phyloP scores from a whole-genome alignment of 2,113 vertebrate genomes.

The Pachyramphus minor region DNA sequence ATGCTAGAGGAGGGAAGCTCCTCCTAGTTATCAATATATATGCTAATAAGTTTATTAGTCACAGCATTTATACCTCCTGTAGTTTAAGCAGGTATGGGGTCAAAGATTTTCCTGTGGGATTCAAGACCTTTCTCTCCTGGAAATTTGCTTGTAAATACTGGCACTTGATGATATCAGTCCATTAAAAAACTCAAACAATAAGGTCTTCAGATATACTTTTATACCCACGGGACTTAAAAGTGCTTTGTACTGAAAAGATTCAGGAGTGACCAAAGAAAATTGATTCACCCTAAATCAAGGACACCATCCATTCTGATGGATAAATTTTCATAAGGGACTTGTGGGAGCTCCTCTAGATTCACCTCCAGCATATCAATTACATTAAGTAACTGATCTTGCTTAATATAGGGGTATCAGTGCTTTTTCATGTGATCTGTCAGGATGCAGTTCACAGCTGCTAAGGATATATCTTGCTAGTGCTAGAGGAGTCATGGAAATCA shows the following conservation, averaged over 20 bases:
- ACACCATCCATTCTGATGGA: neutral
- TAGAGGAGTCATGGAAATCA: neutral
- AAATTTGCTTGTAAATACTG: neutral
- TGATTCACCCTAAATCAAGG: neutral
- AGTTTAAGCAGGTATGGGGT: neutral
- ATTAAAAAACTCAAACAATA: neutral
- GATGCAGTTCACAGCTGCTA: neutral
- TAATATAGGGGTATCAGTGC: neutral
- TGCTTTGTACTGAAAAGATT: neutral
- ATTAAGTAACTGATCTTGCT: neutral
- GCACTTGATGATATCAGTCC: neutral
- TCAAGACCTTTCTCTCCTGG: neutral
- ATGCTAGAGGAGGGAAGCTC: neutral
- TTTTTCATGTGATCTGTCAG: neutral
- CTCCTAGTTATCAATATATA: neutral
- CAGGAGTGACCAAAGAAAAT: neutral
- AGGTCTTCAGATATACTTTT: neutral
- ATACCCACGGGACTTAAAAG: neutral
- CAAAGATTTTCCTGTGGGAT: neutral
- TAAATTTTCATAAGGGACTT: neutral
- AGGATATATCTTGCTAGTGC: neutral
- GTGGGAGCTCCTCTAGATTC: neutral
- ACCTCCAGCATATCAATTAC: neutral
- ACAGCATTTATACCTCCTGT: neutral
- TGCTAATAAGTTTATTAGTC: neutral